Evolutionary conservation across 2,797 vertebrate species (phyloP).

Genomic region (Eidolon dupreanum): DNA sequence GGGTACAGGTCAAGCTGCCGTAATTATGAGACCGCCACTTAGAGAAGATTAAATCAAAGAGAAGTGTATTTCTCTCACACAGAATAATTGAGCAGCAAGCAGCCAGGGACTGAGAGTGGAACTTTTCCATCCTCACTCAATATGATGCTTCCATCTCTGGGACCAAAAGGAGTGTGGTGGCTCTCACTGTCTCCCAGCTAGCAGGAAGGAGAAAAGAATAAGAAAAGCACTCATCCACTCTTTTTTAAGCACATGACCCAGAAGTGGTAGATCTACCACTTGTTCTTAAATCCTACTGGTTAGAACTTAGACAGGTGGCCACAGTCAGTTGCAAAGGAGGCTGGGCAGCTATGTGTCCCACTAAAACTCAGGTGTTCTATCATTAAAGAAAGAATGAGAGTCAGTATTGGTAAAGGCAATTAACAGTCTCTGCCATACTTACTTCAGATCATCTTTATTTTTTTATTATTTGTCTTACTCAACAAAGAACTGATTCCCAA

Average conservation of each 20-base stretch:
- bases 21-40: background rate
- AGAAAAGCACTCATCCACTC: background rate
- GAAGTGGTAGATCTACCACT: background rate
- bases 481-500: constrained; percentile 1
- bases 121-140: background rate
- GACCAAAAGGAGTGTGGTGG: background rate
- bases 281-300: background rate
- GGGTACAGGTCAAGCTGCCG: background rate
- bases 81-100: background rate
- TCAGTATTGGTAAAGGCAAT: background rate
- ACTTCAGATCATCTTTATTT: background rate
- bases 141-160: background rate
- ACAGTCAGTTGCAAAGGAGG: background rate
- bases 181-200: background rate
- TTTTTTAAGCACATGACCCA: background rate
- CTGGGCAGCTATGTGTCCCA: background rate
- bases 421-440: background rate
- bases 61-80: background rate
- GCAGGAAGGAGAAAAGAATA: background rate
- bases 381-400: background rate
- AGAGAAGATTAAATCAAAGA: background rate
- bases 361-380: background rate
- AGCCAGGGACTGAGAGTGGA: background rate
- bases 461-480: background rate
- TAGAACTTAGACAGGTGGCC: background rate